A percentile compares a stretch with the other conserved stretches of the same genome.
These are phyloP conservation scores for Euleptes europaea DNA, from an alignment of 2,113 vertebrate genomes.

Conservation along the genomic window DNA sequence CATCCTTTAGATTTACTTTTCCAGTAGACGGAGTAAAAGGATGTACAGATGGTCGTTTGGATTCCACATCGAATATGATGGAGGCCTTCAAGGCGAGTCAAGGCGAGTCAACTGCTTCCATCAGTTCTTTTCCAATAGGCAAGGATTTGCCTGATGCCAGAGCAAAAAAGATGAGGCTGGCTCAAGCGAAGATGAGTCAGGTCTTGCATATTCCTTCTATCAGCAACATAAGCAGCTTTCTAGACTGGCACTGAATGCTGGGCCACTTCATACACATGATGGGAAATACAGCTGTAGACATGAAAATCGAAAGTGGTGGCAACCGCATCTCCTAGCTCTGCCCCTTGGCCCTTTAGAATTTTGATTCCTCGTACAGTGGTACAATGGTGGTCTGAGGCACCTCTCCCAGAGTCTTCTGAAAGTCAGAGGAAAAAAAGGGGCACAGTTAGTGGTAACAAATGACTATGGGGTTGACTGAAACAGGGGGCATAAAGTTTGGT, in stretches of 20 bases:
- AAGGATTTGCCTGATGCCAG: conserved; percentile 17
- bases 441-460: conserved; percentile 12
- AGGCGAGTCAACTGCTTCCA: neutral
- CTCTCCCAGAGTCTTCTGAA: conserved; percentile 54
- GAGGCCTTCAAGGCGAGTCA: neutral
- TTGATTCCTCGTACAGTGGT: conserved; percentile 50
- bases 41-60: neutral
- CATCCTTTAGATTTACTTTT: conserved; percentile 4
- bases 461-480: conserved; percentile 8
- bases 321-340: conserved; percentile 25
- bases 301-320: neutral
- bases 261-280: neutral
- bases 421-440: conserved; percentile 48
- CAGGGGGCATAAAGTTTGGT: neutral
- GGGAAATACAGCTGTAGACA: neutral
- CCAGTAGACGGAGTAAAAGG: neutral
- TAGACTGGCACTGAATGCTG: accelerated
- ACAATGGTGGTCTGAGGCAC: conserved; percentile 25
- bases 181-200: neutral
- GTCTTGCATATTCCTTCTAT: conserved; percentile 16
- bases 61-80: neutral
- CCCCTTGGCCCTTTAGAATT: conserved; percentile 29
- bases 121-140: conserved; percentile 17
- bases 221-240: neutral
- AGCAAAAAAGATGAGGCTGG: conserved; percentile 8